Conservation (phyloP, 2,888 invertebrate genomes). For the Imbricaverruca yamaguchii region DNA sequence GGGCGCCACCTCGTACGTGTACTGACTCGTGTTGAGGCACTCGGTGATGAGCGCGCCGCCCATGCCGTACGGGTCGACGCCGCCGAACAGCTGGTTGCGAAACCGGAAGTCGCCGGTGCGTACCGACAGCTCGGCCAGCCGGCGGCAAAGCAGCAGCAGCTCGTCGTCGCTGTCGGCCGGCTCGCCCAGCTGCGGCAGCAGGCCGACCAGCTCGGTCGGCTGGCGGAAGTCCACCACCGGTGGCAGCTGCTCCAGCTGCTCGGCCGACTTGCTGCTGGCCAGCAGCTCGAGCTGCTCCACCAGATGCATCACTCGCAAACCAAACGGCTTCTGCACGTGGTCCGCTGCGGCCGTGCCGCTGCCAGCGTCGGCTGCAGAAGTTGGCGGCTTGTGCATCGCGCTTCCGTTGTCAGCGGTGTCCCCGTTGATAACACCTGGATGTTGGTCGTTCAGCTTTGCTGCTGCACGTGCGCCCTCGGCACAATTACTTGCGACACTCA, state of each 20-base stretch:
- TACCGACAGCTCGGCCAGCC: slow-evolving; percentile 18
- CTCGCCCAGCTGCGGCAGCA: background rate
- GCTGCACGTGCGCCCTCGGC: too few species aligned
- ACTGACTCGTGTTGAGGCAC: slow-evolving; percentile 75
- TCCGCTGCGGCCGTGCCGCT: too few species aligned
- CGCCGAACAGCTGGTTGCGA: slow-evolving; percentile 32
- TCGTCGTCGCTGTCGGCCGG: background rate
- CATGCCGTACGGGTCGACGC: slow-evolving; percentile 63
- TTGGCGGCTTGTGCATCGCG: too few species aligned
- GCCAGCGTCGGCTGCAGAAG: too few species aligned
- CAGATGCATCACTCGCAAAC: background rate
- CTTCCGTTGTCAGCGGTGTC: too few species aligned
- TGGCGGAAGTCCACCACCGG: background rate
- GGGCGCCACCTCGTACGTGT: slow-evolving; percentile 71
- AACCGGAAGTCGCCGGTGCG: slow-evolving; percentile 33
- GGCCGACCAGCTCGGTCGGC: background rate
- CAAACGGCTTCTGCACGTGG: background rate
- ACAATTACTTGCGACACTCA: too few species aligned
- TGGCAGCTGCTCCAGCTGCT: background rate
- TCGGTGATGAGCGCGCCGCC: slow-evolving; percentile 68
- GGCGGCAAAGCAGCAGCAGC: background rate
- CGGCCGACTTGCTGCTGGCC: background rate
- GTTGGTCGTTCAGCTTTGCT: too few species aligned
- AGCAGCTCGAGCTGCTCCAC: slow-evolving; percentile 1
- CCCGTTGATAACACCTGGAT: too few species aligned